Evolutionary conservation across 2,797 vertebrate species (phyloP).

Genomic region (Pipistrellus kuhlii): DNA sequence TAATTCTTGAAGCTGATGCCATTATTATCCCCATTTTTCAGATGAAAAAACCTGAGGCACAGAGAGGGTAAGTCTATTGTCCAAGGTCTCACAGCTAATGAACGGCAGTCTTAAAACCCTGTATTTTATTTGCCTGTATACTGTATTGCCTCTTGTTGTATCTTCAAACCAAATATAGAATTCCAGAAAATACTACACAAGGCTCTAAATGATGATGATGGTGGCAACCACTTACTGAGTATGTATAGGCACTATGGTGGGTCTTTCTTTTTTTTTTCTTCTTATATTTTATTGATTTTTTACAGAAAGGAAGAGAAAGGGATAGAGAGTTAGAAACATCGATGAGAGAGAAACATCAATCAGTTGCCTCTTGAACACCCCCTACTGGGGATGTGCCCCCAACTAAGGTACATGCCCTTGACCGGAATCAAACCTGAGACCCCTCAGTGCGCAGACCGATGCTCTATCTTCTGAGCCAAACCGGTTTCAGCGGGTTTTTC

Average conservation of each 20-base stretch:
- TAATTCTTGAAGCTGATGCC: neutral
- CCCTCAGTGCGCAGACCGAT: too few species aligned
- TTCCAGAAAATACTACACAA: conserved; percentile 24
- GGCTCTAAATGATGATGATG: neutral
- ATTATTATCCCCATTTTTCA: neutral
- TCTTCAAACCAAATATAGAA: neutral
- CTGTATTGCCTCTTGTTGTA: neutral
- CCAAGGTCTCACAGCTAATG: neutral
- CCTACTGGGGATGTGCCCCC: too few species aligned
- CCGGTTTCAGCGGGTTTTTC: too few species aligned
- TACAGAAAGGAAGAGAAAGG: neutral
- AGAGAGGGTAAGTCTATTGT: neutral
- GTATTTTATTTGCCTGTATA: neutral
- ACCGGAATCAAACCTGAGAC: too few species aligned
- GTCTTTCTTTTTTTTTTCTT: neutral
- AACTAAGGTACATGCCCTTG: too few species aligned
- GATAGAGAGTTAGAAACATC: too few species aligned
- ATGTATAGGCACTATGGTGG: neutral
- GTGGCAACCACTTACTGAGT: neutral
- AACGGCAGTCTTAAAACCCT: neutral
- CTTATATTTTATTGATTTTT: too few species aligned
- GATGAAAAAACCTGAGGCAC: conserved; percentile 19
- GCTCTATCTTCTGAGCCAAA: too few species aligned
- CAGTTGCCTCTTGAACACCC: too few species aligned
- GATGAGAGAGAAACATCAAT: too few species aligned